Percentiles rank a stretch among this genome's conserved stretches.
phyloP scores from a whole-genome alignment of 2,888 invertebrate species.

The Campoplex nolae region DNA sequence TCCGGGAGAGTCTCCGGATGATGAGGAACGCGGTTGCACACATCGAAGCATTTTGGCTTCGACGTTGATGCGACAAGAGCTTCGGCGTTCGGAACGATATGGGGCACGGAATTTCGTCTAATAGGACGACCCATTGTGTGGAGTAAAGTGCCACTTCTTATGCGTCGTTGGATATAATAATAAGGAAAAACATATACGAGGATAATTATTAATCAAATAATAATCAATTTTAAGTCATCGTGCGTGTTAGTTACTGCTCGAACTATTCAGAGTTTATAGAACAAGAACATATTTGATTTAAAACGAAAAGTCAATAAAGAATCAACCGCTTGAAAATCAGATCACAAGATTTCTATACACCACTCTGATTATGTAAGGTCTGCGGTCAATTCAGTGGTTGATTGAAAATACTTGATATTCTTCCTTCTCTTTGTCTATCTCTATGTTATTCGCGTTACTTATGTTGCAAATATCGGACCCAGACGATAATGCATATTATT shows the following conservation, averaged over 20 bases:
- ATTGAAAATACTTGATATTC: conserved; percentile 44
- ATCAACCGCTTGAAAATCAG: conserved; percentile 14
- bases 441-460: not conserved
- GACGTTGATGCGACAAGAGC: conserved; percentile 40
- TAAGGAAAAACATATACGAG: not conserved
- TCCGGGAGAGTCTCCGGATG: conserved; percentile 31
- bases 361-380: conserved; percentile 28
- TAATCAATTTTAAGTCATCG: not conserved
- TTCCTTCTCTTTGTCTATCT: conserved; percentile 8
- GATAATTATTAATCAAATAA: not conserved
- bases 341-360: not conserved
- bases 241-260: not conserved
- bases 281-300: not conserved
- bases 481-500: not conserved
- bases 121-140: conserved; percentile 1
- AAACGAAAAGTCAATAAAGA: not conserved
- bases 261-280: not conserved
- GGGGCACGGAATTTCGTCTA: conserved; percentile 23
- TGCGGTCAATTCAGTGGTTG: conserved; percentile 32
- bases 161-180: not conserved
- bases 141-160: not conserved
- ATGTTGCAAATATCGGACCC: conserved; percentile 13
- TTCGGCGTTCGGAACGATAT: not conserved
- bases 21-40: conserved; percentile 18
- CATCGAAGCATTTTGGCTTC: conserved; percentile 26